Percentiles rank a stretch among this genome's conserved stretches.
phyloP scores from a whole-genome alignment of 1,140 invertebrate species.

The Trichonephila inaurata region DNA sequence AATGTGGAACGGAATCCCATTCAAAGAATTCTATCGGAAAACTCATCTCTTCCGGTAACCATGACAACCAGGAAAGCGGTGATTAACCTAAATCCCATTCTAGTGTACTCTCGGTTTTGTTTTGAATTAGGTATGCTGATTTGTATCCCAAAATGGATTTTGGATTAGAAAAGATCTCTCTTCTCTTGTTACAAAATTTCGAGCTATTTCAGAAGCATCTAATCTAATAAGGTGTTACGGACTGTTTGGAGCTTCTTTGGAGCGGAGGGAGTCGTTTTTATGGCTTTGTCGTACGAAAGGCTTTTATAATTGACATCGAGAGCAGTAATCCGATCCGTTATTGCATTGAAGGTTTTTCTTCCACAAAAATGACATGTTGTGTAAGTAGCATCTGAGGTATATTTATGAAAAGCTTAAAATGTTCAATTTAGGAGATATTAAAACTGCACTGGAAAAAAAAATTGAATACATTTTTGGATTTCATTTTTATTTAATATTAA shows the following conservation, averaged over 20 bases:
- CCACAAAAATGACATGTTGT: too few relatives aligned
- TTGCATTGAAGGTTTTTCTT: too few relatives aligned
- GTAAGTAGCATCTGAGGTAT: too few relatives aligned
- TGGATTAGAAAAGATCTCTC: slow-evolving; percentile 49
- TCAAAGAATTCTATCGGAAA: slow-evolving; percentile 61
- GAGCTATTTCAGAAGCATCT: slow-evolving; percentile 25
- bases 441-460: too few relatives aligned
- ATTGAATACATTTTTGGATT: too few relatives aligned
- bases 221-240: slow-evolving; percentile 66
- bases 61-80: slow-evolving; percentile 65
- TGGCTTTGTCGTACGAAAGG: too few relatives aligned
- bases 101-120: slow-evolving; percentile 70
- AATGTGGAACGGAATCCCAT: slow-evolving; percentile 26
- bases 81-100: slow-evolving; percentile 74
- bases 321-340: too few relatives aligned
- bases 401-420: too few relatives aligned
- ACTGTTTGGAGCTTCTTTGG: neutral
- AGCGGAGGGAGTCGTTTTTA: neutral
- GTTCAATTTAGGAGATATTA: too few relatives aligned
- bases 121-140: slow-evolving; percentile 74
- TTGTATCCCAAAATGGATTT: slow-evolving; percentile 73
- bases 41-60: slow-evolving; percentile 65
- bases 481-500: too few relatives aligned
- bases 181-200: slow-evolving; percentile 4
- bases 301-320: too few relatives aligned